Base-by-base conservation (phyloP, 2,113 vertebrate genomes). In the Melanerpes aurifrons region DNA sequence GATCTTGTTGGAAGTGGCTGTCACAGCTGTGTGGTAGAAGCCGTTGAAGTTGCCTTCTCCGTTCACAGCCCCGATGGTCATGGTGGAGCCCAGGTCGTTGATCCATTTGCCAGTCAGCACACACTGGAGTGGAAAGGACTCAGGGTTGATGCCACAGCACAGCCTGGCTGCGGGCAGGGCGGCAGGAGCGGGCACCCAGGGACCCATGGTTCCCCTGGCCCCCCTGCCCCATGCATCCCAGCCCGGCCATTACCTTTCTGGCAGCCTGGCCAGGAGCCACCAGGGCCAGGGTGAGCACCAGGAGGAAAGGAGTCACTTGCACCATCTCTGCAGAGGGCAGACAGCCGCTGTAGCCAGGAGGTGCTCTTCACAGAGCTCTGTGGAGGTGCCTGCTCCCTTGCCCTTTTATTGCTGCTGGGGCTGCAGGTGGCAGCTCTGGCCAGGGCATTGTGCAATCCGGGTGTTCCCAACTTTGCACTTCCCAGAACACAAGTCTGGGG, bases 11-110 rank as follows among this genome's bases (percentile, higher is more conserved):
- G 0, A 1, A 5, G 54, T 68, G 74, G 24, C 14, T 3, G 54
- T 2, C 45, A 94, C 89, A 0, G 78, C 31, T 0, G 85, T 94
- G n/a, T 6, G 4, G 50, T 93, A 94, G 37, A 1, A 0, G 31
- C 94, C 94, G 0, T 0, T 0, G 0, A 96, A 94, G 2, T 1
- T 2, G 0, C 87, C 87, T 0, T 19, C 7, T 4, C 0, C 1
- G 0, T 82, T 45, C 45, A 94, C 1, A 0, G 0, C 0, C 0
- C 0, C 0, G 1, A 96, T 79, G 56, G 68, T 92, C 95, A 96
- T 92, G 56, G 48, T 75, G 74, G 94, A 96, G 29, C 93, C 93
- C 67, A 96, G 59, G 13, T 95, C 87, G 0, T 94, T 96, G 12
- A 0, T 1, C 94, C 93, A 95, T 1, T 0, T 0, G 7, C 95